These are phyloP conservation scores for Enteromius trimaculatus DNA, from an alignment of 2,797 vertebrate genomes.

Conservation along the genomic window DNA sequence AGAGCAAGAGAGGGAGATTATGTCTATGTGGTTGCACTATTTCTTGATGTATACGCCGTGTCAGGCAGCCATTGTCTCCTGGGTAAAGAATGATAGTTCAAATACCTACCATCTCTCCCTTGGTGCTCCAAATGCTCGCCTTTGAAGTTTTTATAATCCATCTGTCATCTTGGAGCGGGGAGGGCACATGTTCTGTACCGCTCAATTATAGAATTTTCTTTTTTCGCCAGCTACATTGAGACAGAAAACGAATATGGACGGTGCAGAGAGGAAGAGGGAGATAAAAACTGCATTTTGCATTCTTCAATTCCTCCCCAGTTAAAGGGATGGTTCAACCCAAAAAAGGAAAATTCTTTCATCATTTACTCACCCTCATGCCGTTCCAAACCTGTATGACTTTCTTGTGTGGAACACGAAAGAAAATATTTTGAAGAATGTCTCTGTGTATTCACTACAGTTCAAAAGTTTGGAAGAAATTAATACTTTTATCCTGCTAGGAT, in stretches of 20 bases:
- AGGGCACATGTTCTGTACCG: conserved; percentile 97
- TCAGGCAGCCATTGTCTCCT: conserved; percentile 98
- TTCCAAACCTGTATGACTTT: background rate
- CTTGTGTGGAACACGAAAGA: background rate
- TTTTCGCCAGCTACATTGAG: conserved; percentile 89
- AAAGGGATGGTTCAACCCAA: conserved; percentile 56
- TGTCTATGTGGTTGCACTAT: conserved; percentile 93
- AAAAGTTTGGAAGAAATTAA: background rate
- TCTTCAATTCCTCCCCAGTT: conserved; percentile 82
- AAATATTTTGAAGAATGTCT: conserved; percentile 1
- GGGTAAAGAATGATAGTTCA: conserved; percentile 99
- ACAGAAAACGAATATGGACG: conserved; percentile 89
- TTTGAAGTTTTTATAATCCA: conserved; percentile 99
- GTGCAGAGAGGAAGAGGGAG: conserved; percentile 69
- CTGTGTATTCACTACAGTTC: background rate
- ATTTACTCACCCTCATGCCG: background rate
- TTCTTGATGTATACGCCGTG: conserved; percentile 97
- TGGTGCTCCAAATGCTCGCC: conserved; percentile 94
- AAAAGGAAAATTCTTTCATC: conserved; percentile 8
- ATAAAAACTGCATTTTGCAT: conserved; percentile 42
- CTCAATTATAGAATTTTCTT: conserved; percentile 97
- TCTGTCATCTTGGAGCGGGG: conserved; percentile 99
- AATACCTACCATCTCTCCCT: conserved; percentile 99
- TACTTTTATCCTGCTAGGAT: background rate
- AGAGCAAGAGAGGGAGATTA: conserved; percentile 82